Base-by-base conservation (phyloP, 2,113 vertebrate species). In the Rhinolophus ferrumequinum region DNA sequence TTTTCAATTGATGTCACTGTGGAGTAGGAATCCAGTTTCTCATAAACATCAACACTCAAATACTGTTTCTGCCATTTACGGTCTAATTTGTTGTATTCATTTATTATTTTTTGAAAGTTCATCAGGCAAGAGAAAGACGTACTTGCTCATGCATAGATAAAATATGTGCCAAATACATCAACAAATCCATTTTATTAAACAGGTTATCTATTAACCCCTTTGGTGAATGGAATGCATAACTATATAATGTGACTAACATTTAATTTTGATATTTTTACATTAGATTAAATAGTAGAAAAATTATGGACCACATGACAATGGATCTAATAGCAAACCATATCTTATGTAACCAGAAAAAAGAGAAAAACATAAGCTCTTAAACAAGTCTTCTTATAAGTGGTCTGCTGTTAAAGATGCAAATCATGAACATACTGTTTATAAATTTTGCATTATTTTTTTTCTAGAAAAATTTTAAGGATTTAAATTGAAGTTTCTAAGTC, bases 71-170 rank as follows among this genome's bases (percentile, higher is more conserved):
- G 38, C 2, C 5, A 58, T 69, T 93, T 9, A 15, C 30, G 85
- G 18, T 77, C 13, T 85, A 44, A 38, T 73, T 64, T n/a, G 62
- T 54, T 95, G 87, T 60, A 85, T 64, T 94, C 38, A 66, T 95
- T 76, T 92, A 94, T 73, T 80, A 79, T 87, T 96, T 96, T 92
- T 33, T 67, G 86, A 62, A 96, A 80, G 26, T 62, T 82, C 35
- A 60, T 72, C 86, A 96, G 38, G 21, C 47, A 93, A 91, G 8
- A 95, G 24, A 69, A 85, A 96, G 22, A 75, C 7, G 11, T 50
- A 58, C 24, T 79, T 90, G 6, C 50, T 41, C 11, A 85, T 67
- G 16, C 11, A 72, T 50, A 88, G 16, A 82, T 35, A 85, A 90
- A 92, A 76, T 24, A 15, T 26, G 8, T 70, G 16, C 6, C 93